These are phyloP conservation scores for Ommatoiulus sabulosus DNA, from an alignment of 2,888 invertebrate genomes.

Conservation along the genomic window DNA sequence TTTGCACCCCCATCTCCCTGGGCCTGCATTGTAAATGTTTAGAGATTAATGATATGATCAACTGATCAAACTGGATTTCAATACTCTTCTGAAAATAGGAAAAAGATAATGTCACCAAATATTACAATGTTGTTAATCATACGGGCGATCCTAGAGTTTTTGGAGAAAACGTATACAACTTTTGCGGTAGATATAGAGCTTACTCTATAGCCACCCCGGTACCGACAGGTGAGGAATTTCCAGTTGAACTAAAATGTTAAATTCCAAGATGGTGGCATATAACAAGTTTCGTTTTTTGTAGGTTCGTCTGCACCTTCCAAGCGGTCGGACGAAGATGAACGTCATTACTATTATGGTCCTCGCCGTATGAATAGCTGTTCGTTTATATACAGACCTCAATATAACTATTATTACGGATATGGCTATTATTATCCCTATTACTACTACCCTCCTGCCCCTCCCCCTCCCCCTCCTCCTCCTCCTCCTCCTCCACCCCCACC, in stretches of 20 bases:
- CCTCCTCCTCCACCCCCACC: background rate
- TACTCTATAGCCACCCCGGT: background rate
- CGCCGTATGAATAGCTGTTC: background rate
- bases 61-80: background rate
- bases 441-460: background rate
- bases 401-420: background rate
- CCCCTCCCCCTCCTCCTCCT: background rate
- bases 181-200: background rate
- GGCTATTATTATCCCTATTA: too few species aligned
- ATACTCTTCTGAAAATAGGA: background rate
- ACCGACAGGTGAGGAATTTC: background rate
- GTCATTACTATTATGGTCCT: background rate
- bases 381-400: background rate
- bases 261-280: background rate
- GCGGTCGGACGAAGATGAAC: constrained; percentile 9
- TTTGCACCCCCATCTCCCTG: too few species aligned
- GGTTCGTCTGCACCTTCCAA: background rate
- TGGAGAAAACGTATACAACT: background rate
- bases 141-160: background rate
- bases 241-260: background rate
- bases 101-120: background rate
- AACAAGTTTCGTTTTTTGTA: background rate
- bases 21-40: too few species aligned
- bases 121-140: background rate
- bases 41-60: background rate